These are phyloP conservation scores for Drosophila nikananu DNA, from an alignment of 1,140 invertebrate species.

Conservation along the genomic window DNA sequence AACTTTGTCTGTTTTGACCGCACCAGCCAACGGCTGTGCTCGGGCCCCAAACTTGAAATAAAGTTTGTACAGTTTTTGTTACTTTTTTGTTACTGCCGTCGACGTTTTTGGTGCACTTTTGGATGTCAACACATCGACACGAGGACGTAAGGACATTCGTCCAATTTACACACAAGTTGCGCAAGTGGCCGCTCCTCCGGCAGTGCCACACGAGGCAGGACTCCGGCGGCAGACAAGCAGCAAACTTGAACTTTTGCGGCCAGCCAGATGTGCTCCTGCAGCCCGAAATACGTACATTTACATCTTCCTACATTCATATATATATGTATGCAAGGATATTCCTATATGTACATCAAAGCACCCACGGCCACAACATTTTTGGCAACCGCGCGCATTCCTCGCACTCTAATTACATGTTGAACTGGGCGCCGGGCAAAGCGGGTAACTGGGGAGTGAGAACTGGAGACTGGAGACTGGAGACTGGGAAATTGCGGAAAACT, in stretches of 20 bases:
- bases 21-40: conserved; percentile 26
- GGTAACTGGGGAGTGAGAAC: background rate
- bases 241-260: conserved; percentile 81
- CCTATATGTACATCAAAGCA: conserved; percentile 58
- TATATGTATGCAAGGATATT: background rate
- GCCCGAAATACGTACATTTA: conserved; percentile 30
- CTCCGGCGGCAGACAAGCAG: conserved; percentile 67
- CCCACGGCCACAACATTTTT: conserved; percentile 81
- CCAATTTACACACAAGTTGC: conserved; percentile 76
- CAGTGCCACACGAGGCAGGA: conserved; percentile 58
- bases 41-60: conserved; percentile 55
- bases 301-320: conserved; percentile 40
- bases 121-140: conserved; percentile 81
- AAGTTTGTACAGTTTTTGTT: conserved; percentile 47
- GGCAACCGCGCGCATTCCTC: conserved; percentile 68
- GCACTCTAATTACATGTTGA: conserved; percentile 80
- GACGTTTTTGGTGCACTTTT: conserved; percentile 64
- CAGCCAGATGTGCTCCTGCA: conserved; percentile 58
- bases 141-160: conserved; percentile 72
- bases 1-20: conserved; percentile 43
- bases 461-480: background rate
- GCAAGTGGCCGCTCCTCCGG: conserved; percentile 16
- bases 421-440: conserved; percentile 10
- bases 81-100: conserved; percentile 4
- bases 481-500: conserved; percentile 41